Conservation (phyloP, 2,113 vertebrate species). For the Marmota monax region DNA sequence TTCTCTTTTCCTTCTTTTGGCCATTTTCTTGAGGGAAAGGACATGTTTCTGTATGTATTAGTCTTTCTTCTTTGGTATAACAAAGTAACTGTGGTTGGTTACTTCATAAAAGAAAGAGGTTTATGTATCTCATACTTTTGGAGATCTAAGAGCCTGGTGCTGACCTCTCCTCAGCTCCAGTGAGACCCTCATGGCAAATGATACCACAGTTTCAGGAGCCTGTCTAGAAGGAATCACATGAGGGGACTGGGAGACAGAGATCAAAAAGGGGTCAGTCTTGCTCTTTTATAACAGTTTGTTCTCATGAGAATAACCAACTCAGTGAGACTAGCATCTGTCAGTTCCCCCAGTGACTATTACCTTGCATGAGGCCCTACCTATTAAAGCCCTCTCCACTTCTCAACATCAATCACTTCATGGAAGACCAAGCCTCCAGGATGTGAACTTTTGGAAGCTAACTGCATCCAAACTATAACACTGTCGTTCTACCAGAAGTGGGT, state of each 20-base stretch:
- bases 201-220: rapidly evolving
- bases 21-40: neutral
- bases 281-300: neutral
- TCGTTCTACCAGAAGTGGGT: neutral
- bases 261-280: too few species aligned
- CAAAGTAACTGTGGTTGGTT: neutral
- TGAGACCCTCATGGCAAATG: neutral
- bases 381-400: neutral
- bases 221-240: neutral
- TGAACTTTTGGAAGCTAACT: too few species aligned
- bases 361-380: too few species aligned
- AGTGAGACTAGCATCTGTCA: neutral
- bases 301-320: neutral
- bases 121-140: too few species aligned
- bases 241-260: neutral
- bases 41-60: neutral
- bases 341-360: too few species aligned
- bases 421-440: neutral
- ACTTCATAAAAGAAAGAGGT: neutral
- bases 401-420: too few species aligned
- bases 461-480: neutral
- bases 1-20: neutral
- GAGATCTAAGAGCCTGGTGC: rapidly evolving
- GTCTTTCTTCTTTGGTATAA: neutral
- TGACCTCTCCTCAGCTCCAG: neutral